Base-by-base conservation (phyloP, 2,797 vertebrate genomes). In the Muraenolepis orangiensis region DNA sequence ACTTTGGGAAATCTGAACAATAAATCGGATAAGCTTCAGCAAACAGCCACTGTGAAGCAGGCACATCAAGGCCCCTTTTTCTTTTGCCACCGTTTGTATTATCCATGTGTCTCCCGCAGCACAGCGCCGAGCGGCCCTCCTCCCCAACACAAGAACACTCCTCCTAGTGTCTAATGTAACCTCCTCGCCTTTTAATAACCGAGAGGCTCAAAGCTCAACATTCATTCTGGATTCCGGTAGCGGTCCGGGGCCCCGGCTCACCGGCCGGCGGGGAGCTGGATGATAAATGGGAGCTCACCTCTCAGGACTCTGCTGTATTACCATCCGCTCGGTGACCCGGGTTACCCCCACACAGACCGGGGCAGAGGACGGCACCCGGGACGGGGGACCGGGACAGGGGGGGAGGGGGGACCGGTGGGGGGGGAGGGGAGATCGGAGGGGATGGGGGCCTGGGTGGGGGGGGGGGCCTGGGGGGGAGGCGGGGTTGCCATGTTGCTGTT, bases 251-350 rank as follows among this genome's bases (percentile, higher is more conserved):
- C 76, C 76, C 67, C 72, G 78, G 32, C 7, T 80, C 85, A 84
- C 85, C 72, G 67, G 73, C 76, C 75, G 61, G 80, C 74, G 74
- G 79, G 69, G 73, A 32, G 29, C 38, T 72, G 73, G 79, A 77
- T 89, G 90, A 91, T 89, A 79, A 89, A 92, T 89, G 70, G 51
- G 51, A 80, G 76, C 40, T n/a, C 29, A 78, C 72, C 80, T 77
- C 76, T 71, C 74, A 72, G 78, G 68, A 78, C 73, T 70, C 57
- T 72, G 77, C 69, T 73, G 72, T 76, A 51, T 74, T 80, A 71
- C 81, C 70, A 66, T 81, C 68, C 80, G 73, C 69, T n/a, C 34
- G 32, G 72, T 2, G 0, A 32, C 74, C 74, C 70, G 69, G 74
- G 72, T 76, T n/a, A 75, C 71, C 70, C 66, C 20, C 66, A 51